A percentile compares a stretch with the other conserved stretches of the same genome.
These are phyloP conservation scores for Aporophyla nigra DNA, from an alignment of 2,888 invertebrate genomes.

Conservation along the genomic window DNA sequence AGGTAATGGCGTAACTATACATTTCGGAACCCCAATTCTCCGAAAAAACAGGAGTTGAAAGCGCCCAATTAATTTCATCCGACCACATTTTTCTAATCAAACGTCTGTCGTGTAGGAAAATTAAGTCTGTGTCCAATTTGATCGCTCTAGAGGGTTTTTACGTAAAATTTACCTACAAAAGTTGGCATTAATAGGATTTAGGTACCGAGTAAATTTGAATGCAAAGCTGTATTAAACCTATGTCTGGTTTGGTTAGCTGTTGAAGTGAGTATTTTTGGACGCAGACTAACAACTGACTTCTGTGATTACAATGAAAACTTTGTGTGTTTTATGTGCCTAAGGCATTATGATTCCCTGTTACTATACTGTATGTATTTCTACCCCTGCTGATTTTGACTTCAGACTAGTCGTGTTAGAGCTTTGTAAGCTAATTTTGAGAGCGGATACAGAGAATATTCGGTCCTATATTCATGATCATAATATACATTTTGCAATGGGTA, in stretches of 20 bases:
- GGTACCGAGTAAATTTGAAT: constrained; percentile 74
- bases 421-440: background rate
- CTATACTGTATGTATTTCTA: background rate
- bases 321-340: background rate
- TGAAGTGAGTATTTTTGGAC: constrained; percentile 13
- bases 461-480: background rate
- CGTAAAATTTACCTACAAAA: constrained; percentile 64
- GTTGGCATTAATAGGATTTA: constrained; percentile 73
- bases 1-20: constrained; percentile 37
- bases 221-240: constrained; percentile 73
- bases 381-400: background rate
- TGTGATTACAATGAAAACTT: background rate
- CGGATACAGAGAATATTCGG: background rate
- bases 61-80: constrained; percentile 58
- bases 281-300: constrained; percentile 1
- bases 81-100: constrained; percentile 66
- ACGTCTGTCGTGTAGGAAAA: constrained; percentile 53
- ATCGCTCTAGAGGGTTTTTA: constrained; percentile 57
- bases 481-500: background rate
- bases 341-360: background rate
- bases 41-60: constrained; percentile 35
- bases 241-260: constrained; percentile 61
- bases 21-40: constrained; percentile 26
- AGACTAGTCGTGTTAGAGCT: background rate
- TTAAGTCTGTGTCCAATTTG: constrained; percentile 67